Evolutionary conservation across 2,888 invertebrate genomes (phyloP), one percentile per base, ranked within the genome.

Genomic region (Ischnus inquisitorius): DNA sequence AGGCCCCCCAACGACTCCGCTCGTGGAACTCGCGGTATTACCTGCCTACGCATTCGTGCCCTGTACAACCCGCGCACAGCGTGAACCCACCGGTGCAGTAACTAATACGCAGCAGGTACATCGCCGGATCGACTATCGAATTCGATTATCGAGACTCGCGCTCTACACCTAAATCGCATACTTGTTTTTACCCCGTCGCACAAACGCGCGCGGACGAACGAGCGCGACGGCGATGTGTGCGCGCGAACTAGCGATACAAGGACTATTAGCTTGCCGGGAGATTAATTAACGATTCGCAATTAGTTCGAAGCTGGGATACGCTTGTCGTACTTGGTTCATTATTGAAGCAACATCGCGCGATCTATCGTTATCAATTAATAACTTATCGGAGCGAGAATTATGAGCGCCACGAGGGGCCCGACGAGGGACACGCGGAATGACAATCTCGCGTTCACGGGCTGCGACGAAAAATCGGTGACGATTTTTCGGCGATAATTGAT

Each of bases 211-310:
- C 62, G 64, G 69, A 39, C 78, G 10, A 14, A 16, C 46, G 19
- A 43, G 19, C 19, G 19, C 10, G 2, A 54, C 19, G 12, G 43
- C 22, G 54, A 34, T 34, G 25, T n/a, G 16, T 10, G 16, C 54
- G 14, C n/a, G 3, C 34, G 34, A 34, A 34, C 34, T 34, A 6
- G 4, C 34, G 34, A 34, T 57, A 14, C 14, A 57, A 46, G 12
- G n/a, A 46, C 34, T 51, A 39, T 46, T 46, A 41, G 62, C 12
- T 62, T 39, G 2, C 43, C 16, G 25, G 34, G 64, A 69, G 65
- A 78, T 84, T 84, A 84, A 84, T 84, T 84, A 84, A 77, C 78
- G 48, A 80, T 79, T 68, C 16, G 64, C 78, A 84, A 84, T 84
- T 79, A 74, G 64, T 28, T 72, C 22, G 48, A 76, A 54, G 57